Conservation (phyloP, 2,888 invertebrate species). For the Diploptera punctata region DNA sequence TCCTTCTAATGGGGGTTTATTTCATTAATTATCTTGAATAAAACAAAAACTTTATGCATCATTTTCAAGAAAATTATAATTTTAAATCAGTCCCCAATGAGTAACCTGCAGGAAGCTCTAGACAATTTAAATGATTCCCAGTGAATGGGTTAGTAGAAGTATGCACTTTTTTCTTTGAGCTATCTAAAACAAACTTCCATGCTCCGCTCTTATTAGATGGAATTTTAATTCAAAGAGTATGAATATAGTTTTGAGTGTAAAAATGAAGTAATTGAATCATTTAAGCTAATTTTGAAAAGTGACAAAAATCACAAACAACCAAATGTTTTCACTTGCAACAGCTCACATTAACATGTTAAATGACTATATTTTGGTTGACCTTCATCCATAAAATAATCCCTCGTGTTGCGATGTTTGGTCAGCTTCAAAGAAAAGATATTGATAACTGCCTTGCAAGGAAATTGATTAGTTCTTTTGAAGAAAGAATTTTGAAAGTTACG, state of each 20-base stretch:
- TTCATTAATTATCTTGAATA: too few relatives aligned
- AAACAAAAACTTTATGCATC: too few relatives aligned
- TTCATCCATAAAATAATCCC: slow-evolving; percentile 4
- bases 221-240: slow-evolving; percentile 10
- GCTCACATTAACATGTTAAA: neutral
- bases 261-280: neutral
- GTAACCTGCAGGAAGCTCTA: too few relatives aligned
- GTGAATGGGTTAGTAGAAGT: too few relatives aligned
- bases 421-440: neutral
- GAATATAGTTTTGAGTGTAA: neutral
- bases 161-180: too few relatives aligned
- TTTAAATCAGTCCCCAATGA: too few relatives aligned
- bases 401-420: slow-evolving; percentile 5
- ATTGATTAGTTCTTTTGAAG: slow-evolving; percentile 13
- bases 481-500: slow-evolving; percentile 2
- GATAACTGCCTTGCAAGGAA: neutral
- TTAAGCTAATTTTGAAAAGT: slow-evolving; percentile 3
- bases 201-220: neutral
- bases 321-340: neutral
- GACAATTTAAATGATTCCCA: too few relatives aligned
- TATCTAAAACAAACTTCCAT: too few relatives aligned
- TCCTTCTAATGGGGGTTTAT: too few relatives aligned
- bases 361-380: neutral
- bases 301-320: neutral
- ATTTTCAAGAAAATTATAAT: too few relatives aligned